Base-by-base conservation (phyloP, 2,797 vertebrate genomes). In the Orestias chungarensis region DNA sequence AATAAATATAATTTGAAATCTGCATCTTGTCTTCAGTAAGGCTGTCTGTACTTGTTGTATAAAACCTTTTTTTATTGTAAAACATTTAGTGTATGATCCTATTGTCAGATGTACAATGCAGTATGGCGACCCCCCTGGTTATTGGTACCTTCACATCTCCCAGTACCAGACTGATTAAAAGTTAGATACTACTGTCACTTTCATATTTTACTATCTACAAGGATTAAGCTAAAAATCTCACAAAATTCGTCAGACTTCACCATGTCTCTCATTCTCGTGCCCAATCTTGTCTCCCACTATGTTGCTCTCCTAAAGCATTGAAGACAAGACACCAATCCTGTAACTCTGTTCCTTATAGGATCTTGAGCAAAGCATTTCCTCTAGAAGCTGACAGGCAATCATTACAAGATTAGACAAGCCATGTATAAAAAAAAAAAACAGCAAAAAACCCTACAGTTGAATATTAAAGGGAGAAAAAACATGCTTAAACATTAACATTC, bases 141-240 rank as follows among this genome's bases (percentile, higher is more conserved):
- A 38, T 81, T 88, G 84, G 79, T 81, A 73, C 40, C 25, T 61
- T 69, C 12, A 62, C 81, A 52, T 83, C 80, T 80, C 73, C 61
- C 12, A 38, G 83, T 90, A 89, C 88, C 80, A 81, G n/a, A n/a
- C n/a, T n/a, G n/a, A n/a, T n/a, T n/a, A n/a, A 86, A 85, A 83
- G 74, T 84, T 87, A 78, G 75, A 74, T 66, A 49, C 75, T 72
- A 80, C 85, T 83, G 74, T 86, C 76, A 83, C 64, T 54, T 31
- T 64, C 49, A 15, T 40, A 69, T 88, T 76, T 74, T 33, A 73
- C 17, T 10, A 42, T 70, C 17, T 73, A 46, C 47, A 79, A 79
- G 43, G 83, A 64, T 59, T 42, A 55, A 64, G 67, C 61, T 74
- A 42, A 65, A 73, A 57, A 80, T 80, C 71, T 76, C 74, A 84